These are phyloP conservation scores for Platysternon megacephalum DNA, from an alignment of 2,113 vertebrate genomes.

Conservation along the genomic window DNA sequence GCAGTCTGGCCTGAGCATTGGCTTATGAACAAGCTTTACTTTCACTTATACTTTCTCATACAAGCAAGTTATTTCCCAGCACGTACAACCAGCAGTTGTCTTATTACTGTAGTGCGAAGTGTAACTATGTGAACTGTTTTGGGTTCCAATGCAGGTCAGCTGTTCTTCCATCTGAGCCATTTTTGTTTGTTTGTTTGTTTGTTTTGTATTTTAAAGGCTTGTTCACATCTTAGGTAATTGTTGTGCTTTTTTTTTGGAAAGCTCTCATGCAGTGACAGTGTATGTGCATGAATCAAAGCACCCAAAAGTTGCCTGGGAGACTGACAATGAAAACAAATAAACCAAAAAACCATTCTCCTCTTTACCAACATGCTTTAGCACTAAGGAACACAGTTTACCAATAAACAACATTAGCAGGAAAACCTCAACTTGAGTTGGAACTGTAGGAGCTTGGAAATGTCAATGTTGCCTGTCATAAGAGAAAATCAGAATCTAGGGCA, in stretches of 20 bases:
- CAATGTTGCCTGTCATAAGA: background rate
- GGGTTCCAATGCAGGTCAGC: background rate
- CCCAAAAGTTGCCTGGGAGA: background rate
- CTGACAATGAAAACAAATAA: background rate
- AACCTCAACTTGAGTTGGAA: background rate
- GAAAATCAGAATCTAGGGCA: background rate
- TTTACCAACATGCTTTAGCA: background rate
- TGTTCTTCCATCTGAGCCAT: background rate
- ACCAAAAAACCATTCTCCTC: rapidly evolving
- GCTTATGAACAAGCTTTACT: constrained; percentile 3
- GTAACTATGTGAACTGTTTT: background rate
- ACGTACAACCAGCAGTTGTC: background rate
- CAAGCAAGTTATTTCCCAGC: background rate
- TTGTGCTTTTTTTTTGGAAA: background rate
- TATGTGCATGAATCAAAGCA: background rate
- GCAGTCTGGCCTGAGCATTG: background rate
- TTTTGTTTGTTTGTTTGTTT: background rate
- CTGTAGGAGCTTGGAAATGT: background rate
- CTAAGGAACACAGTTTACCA: background rate
- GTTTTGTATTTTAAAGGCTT: background rate
- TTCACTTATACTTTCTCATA: background rate
- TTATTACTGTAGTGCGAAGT: background rate
- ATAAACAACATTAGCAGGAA: background rate
- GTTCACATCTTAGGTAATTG: background rate
- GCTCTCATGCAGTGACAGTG: background rate